These are phyloP conservation scores for Nymphalis io DNA, from an alignment of 1,140 invertebrate species.

Conservation along the genomic window DNA sequence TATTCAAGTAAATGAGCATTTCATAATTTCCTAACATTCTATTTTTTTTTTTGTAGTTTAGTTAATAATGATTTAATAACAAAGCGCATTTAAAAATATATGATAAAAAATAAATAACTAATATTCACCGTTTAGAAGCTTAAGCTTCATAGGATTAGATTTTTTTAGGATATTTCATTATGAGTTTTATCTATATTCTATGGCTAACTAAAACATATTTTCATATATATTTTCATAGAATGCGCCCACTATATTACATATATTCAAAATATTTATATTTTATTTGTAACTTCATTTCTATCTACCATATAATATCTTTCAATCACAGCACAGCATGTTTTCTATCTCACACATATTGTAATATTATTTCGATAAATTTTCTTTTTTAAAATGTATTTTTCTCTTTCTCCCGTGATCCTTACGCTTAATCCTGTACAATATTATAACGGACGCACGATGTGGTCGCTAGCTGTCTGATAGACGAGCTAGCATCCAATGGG, in stretches of 20 bases:
- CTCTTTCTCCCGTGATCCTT: constrained; percentile 82
- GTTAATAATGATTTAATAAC: constrained; percentile 14
- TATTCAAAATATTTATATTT: constrained; percentile 27
- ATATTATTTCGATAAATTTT: constrained; percentile 44
- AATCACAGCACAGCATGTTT: constrained; percentile 69
- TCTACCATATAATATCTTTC: constrained; percentile 12
- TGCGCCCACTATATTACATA: constrained; percentile 20
- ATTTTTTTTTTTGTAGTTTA: constrained; percentile 29
- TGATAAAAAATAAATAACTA: not conserved
- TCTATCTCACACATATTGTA: constrained; percentile 49
- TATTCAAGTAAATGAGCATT: not conserved
- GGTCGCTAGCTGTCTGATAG: constrained; percentile 89
- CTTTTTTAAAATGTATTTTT: constrained; percentile 74
- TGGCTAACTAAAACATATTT: not conserved
- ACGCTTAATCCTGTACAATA: constrained; percentile 82
- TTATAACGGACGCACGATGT: constrained; percentile 76
- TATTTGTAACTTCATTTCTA: constrained; percentile 37
- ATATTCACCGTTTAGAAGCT: not conserved
- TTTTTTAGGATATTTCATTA: not conserved
- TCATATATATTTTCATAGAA: no score
- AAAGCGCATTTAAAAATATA: not conserved
- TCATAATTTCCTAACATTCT: constrained; percentile 8
- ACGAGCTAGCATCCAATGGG: constrained; percentile 90
- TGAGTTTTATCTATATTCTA: not conserved
- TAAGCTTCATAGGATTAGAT: constrained; percentile 1